These are phyloP conservation scores for Limnephilus auricula DNA, from an alignment of 2,888 invertebrate species.

Conservation along the genomic window DNA sequence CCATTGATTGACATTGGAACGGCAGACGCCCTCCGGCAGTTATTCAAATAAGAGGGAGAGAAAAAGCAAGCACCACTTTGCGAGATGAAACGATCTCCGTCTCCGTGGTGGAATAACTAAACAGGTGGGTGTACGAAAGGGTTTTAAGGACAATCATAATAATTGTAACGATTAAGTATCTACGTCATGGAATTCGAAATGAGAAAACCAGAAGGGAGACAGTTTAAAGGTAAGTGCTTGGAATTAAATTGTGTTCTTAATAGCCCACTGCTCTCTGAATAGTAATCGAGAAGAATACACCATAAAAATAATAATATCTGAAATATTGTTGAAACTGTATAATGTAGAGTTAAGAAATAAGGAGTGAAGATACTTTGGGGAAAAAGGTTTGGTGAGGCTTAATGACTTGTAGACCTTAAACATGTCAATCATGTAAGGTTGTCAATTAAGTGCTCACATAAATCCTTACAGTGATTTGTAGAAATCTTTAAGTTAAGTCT, in stretches of 20 bases:
- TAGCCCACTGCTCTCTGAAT: not conserved
- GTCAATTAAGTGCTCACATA: too few species aligned
- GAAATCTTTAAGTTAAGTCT: not conserved
- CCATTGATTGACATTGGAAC: conserved; percentile 29
- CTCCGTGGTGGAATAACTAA: not conserved
- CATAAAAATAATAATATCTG: not conserved
- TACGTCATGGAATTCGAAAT: not conserved
- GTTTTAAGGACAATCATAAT: conserved; percentile 2
- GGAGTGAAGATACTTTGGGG: not conserved
- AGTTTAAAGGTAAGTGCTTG: not conserved
- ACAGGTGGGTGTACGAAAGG: not conserved
- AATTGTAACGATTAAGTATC: not conserved
- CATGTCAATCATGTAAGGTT: not conserved
- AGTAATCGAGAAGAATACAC: not conserved
- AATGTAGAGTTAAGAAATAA: not conserved
- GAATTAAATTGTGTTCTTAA: not conserved
- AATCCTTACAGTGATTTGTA: too few species aligned
- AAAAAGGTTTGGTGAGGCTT: not conserved
- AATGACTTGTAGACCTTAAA: not conserved
- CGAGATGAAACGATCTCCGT: not conserved
- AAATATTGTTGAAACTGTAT: not conserved
- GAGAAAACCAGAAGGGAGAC: not conserved
- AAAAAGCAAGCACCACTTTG: conserved; percentile 11
- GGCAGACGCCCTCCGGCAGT: conserved; percentile 30
- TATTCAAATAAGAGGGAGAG: conserved; percentile 35